Evolutionary conservation across 2,888 invertebrate species (phyloP), one percentile per base, ranked within the genome.

Genomic region (Actias luna): DNA sequence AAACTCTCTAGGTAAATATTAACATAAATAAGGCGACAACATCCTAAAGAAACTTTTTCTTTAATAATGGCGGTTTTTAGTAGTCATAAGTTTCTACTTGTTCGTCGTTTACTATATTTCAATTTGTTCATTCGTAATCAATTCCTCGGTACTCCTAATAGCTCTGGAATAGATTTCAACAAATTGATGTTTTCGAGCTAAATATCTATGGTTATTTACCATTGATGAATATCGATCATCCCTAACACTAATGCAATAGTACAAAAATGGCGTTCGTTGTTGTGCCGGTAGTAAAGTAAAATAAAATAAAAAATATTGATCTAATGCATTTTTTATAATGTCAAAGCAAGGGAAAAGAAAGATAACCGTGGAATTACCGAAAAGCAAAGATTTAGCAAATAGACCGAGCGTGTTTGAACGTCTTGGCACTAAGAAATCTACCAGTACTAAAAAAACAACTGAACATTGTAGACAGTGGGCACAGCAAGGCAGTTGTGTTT

Each of bases 361-460:
- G 94, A 95, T 95, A 88, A 95, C 95, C 85, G 95, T 95, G 86
- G 95, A 95, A 89, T 93, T 95, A 88, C 94, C 94, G 83, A 95
- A 95, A 93, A 93, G 93, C 84, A 95, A 95, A 92, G 94, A 94
- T 82, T 88, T 94, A 76, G 85, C 94, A 84, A 89, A 89, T 80
- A 94, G 96, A 87, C 96, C 96, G 72, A 96, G 96, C 93, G 96
- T 97, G 73, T 97, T 97, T 90, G 96, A 96, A 89, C 94, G 96
- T 76, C 94, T 96, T 79, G 96, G 96, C 74, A 96, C 96, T 57
- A 96, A 96, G 89, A 95, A 96, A 80, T 92, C 92, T 67, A 87
- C 93, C 35, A 87, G 85, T 79, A 83, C 83, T 71, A 93, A 93
- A 83, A 93, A 93, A 93, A 88, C 93, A 90, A 88, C 93, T 84